Conservation (phyloP, 2,797 vertebrate species). For the Florisuga fusca region DNA sequence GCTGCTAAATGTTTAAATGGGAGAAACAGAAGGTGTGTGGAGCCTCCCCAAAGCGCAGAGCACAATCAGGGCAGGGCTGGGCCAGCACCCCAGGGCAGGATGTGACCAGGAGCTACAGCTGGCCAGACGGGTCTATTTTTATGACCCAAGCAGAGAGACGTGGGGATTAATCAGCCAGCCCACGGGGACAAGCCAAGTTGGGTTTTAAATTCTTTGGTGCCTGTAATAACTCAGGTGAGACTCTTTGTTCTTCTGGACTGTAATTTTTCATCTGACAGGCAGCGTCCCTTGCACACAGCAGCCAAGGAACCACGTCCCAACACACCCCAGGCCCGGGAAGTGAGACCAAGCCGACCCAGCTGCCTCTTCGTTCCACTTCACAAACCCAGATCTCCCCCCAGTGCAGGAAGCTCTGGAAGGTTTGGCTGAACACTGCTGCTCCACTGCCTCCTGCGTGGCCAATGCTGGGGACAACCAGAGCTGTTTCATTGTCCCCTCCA, state of each 20-base stretch:
- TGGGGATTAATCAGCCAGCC: background rate
- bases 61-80: background rate
- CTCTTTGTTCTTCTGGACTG: slow-evolving; percentile 41
- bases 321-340: background rate
- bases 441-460: too few species aligned
- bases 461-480: too few species aligned
- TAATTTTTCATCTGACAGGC: background rate
- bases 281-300: background rate
- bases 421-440: background rate
- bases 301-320: background rate
- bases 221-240: slow-evolving; percentile 51
- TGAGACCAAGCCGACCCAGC: fast-evolving
- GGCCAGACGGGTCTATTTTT: background rate
- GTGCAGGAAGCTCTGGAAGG: background rate
- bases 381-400: fast-evolving
- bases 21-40: fast-evolving
- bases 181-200: background rate
- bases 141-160: background rate
- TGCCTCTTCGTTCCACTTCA: background rate
- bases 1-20: background rate
- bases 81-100: background rate
- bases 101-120: background rate
- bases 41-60: fast-evolving
- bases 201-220: background rate
- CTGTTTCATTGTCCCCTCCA: too few species aligned